Base-by-base conservation (phyloP, 2,797 vertebrate genomes). In the Pagetopsis macropterus region DNA sequence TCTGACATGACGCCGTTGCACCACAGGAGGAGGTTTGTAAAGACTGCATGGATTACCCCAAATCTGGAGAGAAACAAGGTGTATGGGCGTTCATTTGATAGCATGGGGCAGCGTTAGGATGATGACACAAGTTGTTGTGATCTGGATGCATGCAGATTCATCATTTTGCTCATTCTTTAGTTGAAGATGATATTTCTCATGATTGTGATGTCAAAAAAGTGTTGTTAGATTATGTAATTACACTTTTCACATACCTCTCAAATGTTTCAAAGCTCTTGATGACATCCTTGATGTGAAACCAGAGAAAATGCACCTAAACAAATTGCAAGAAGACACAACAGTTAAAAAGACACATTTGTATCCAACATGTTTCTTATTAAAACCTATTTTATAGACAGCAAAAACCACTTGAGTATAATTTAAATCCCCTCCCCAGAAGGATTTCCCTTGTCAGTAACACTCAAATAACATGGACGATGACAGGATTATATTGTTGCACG, bases 21-120 rank as follows among this genome's bases (percentile, higher is more conserved):
- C 98, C 98, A 99, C 76, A 99, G 89, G 15, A 99, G 95, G 55
- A 99, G 93, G 90, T 99, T 99, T 68, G 98, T 99, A 85, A 99
- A 98, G 72, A 99, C 97, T 0, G 98, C 97, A 59, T 99, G 98
- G 87, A 99, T 98, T 65, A 99, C 96, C 5, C 98, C 98, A 69
- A 99, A 99, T 85, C 98, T 99, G 89, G 17, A 9, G 31, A 70
- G n/a, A 58, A 72, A 59, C 14, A 23, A 65, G 10, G n/a, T 45
- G 48, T 1, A 64, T 31, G 50, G 63, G 4, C 21, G n/a, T 5
- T 55, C 37, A 13, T 57, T 12, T 55, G 3, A 43, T 0, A 51
- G 52, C 56, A 65, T 23, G 14, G 7, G n/a, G 11, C 31, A 31
- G 11, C 21, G 46, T 50, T 16, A 19, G 19, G 27, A 57, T 16